Conservation (phyloP, 2,888 invertebrate genomes). For the Hipparchia sbordonii region DNA sequence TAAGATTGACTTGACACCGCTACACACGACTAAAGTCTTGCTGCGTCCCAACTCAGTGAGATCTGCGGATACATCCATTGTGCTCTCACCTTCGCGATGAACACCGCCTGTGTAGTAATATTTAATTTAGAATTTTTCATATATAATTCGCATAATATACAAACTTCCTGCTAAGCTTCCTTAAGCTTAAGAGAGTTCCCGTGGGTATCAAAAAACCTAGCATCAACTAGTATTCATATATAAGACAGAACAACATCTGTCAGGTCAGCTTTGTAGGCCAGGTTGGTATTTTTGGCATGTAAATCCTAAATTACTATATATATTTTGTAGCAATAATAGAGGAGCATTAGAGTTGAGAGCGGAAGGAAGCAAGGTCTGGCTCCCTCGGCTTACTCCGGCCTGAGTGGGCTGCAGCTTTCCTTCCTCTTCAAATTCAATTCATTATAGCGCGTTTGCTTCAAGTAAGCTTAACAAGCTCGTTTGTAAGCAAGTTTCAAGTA, state of each 20-base stretch:
- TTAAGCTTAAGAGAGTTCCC: too few species aligned
- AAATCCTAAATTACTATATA: neutral
- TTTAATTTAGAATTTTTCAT: too few species aligned
- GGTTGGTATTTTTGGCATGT: too few species aligned
- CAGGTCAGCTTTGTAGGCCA: too few species aligned
- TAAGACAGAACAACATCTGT: too few species aligned
- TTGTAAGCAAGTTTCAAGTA: neutral
- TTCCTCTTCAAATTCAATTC: neutral
- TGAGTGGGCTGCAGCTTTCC: neutral
- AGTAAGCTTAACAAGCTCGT: slow-evolving; percentile 13
- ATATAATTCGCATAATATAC: too few species aligned
- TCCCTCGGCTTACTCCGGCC: slow-evolving; percentile 1
- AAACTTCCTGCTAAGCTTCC: too few species aligned
- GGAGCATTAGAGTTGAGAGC: neutral
- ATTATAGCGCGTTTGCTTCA: neutral
- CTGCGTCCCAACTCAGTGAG: slow-evolving; percentile 94
- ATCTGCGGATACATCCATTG: slow-evolving; percentile 97
- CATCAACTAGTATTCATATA: too few species aligned
- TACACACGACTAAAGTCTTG: slow-evolving; percentile 95
- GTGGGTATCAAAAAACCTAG: too few species aligned
- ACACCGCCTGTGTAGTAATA: slow-evolving; percentile 88
- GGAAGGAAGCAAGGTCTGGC: slow-evolving; percentile 10
- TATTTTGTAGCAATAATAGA: neutral
- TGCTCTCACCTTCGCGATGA: slow-evolving; percentile 93
- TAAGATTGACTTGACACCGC: slow-evolving; percentile 98